Conservation (phyloP, 53 echinoderm and acorn worm species). For the Temnopleurus reevesii region DNA sequence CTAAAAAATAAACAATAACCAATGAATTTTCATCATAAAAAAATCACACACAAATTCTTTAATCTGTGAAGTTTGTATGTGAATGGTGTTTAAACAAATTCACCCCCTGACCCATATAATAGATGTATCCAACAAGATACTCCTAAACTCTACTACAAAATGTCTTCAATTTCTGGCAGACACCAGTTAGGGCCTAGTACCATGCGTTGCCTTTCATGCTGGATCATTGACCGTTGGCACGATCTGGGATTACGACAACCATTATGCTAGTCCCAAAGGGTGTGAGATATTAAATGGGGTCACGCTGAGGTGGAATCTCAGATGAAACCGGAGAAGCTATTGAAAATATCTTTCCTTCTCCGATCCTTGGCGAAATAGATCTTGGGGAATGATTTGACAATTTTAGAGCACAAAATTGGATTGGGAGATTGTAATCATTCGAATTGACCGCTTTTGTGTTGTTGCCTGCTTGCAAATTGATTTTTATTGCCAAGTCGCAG, state of each 20-base stretch:
- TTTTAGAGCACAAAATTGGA: conserved; percentile 40
- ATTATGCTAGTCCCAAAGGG: conserved; percentile 24
- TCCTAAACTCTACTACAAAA: neutral
- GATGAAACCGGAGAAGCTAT: conserved; percentile 36
- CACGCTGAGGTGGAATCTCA: conserved; percentile 21
- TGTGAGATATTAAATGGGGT: conserved; percentile 44
- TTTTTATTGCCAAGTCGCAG: conserved; percentile 18
- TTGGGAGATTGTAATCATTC: conserved; percentile 27
- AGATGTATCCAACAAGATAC: neutral
- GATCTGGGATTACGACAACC: conserved; percentile 42
- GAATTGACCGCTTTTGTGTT: conserved; percentile 28
- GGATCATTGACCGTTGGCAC: conserved; percentile 46
- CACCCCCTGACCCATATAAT: conserved; percentile 16
- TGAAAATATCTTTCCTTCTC: conserved; percentile 23
- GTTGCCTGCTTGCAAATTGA: conserved; percentile 19
- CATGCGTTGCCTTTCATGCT: conserved; percentile 39
- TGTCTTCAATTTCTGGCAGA: conserved; percentile 27
- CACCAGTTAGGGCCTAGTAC: conserved; percentile 33
- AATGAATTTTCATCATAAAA: too few relatives aligned
- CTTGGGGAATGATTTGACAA: conserved; percentile 48
- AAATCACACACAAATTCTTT: too few relatives aligned
- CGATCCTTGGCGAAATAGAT: neutral
- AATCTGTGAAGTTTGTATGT: too few relatives aligned
- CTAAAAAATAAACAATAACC: too few relatives aligned
- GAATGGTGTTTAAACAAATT: neutral